phyloP scores from a whole-genome alignment of 2,888 invertebrate species.

The Troilus luridus region DNA sequence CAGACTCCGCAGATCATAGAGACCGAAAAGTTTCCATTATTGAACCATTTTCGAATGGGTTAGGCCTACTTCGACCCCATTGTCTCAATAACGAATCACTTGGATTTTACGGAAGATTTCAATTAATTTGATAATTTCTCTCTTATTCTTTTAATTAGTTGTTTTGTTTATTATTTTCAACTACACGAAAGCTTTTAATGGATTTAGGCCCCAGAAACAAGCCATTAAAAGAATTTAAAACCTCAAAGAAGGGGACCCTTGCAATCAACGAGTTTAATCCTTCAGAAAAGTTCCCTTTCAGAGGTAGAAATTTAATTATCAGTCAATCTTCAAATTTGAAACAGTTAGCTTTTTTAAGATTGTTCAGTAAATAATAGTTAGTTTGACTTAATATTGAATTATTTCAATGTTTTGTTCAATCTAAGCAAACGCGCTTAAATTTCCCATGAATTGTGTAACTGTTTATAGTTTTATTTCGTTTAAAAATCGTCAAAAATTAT shows the following conservation, averaged over 20 bases:
- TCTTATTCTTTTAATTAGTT: too few species aligned
- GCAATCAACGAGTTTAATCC: background rate
- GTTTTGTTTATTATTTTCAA: background rate
- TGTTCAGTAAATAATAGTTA: too few species aligned
- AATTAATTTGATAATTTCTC: background rate
- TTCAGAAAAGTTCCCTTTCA: background rate
- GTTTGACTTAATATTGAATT: too few species aligned
- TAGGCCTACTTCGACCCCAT: background rate
- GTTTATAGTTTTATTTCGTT: too few species aligned
- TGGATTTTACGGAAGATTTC: background rate
- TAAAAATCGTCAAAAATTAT: too few species aligned
- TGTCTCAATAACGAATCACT: background rate
- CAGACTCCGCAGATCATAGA: background rate
- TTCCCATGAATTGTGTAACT: too few species aligned
- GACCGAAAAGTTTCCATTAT: slow-evolving; percentile 20
- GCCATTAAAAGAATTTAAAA: background rate
- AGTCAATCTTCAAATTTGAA: background rate
- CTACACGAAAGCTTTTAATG: background rate
- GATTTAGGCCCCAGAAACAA: background rate
- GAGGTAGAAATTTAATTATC: background rate
- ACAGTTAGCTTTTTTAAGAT: background rate
- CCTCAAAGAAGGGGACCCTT: background rate
- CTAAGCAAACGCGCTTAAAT: too few species aligned
- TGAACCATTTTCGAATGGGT: slow-evolving; percentile 18
- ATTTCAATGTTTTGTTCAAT: too few species aligned